phyloP scores from a whole-genome alignment of 2,797 vertebrate genomes.

The Falco biarmicus region DNA sequence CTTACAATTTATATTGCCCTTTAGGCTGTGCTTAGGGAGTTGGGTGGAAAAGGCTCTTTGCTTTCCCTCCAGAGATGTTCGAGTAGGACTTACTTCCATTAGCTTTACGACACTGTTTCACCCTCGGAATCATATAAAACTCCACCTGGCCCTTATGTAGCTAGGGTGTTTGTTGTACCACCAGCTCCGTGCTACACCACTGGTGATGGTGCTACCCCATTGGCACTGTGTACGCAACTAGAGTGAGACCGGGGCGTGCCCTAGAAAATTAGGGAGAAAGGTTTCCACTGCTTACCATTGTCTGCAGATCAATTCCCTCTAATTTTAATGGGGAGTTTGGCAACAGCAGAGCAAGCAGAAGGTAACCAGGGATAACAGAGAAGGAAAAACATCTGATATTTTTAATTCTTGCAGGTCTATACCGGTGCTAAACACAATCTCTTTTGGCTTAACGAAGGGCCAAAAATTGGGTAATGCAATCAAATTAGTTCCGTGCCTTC shows the following conservation, averaged over 20 bases:
- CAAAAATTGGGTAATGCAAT: not conserved
- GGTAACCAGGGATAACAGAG: not conserved
- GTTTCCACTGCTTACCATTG: not conserved
- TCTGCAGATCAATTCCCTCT: not conserved
- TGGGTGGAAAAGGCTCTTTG: not conserved
- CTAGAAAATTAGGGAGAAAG: not conserved
- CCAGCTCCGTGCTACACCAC: not conserved
- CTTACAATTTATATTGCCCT: not conserved
- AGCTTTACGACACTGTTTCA: not conserved
- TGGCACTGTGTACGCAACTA: accelerated
- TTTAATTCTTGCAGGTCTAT: not conserved
- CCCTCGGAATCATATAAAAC: not conserved
- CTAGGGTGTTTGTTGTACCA: not conserved
- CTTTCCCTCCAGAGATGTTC: not conserved
- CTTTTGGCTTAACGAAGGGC: not conserved
- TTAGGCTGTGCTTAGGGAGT: not conserved
- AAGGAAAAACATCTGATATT: not conserved
- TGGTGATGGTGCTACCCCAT: not conserved
- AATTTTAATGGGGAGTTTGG: not conserved
- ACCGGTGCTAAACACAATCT: not conserved
- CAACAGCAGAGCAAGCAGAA: not conserved
- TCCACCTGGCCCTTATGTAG: not conserved
- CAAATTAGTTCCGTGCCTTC: not conserved
- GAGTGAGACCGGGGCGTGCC: accelerated
- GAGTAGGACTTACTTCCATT: not conserved